phyloP scores from a whole-genome alignment of 2,113 vertebrate genomes.

The Sporophila hypoxantha region DNA sequence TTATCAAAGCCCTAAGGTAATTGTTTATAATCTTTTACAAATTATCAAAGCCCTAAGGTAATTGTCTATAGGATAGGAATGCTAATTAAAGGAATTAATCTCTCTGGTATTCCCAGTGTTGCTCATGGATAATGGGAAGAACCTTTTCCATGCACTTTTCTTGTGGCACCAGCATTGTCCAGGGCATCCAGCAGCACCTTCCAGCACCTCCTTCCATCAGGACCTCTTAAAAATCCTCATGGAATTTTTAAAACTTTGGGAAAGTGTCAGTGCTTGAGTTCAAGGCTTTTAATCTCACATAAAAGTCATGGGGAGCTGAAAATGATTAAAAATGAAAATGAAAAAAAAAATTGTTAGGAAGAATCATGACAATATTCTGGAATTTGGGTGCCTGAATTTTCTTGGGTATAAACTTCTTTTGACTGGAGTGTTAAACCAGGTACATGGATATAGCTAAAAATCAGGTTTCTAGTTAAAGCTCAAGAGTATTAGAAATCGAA shows the following conservation, averaged over 20 bases:
- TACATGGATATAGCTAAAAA: background rate
- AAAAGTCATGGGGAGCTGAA: background rate
- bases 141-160: background rate
- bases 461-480: background rate
- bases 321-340: background rate
- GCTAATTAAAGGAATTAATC: background rate
- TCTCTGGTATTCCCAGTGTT: background rate
- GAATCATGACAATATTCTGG: background rate
- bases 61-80: background rate
- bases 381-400: background rate
- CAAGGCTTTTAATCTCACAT: background rate
- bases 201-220: background rate
- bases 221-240: background rate
- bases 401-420: background rate
- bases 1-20: background rate
- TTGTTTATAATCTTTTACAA: background rate
- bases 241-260: background rate
- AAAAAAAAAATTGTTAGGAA: background rate
- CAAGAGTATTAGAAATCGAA: background rate
- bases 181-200: background rate
- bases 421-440: background rate
- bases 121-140: background rate
- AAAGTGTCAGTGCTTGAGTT: background rate
- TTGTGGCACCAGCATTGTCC: background rate
- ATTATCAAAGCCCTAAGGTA: background rate